Conservation (phyloP, 2,113 vertebrate genomes). For the Notiomystis cincta region DNA sequence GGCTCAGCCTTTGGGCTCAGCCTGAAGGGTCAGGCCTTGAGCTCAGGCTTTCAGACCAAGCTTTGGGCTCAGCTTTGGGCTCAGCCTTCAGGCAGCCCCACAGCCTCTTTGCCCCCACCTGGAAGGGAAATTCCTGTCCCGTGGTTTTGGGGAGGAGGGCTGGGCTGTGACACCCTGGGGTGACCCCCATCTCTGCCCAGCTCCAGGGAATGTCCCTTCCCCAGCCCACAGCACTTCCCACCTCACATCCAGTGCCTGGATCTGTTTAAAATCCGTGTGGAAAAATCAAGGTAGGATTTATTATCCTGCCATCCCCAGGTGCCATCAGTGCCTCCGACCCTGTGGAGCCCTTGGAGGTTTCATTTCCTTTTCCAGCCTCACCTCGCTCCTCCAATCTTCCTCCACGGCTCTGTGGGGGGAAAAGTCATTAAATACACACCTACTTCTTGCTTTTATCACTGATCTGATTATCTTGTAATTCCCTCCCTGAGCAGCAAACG, state of each 20-base stretch:
- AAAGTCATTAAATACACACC: background rate
- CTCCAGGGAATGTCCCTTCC: background rate
- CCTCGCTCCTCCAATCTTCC: background rate
- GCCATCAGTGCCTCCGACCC: background rate
- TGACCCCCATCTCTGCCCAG: too few species aligned
- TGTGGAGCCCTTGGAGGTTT: background rate
- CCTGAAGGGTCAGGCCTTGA: background rate
- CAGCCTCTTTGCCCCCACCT: too few species aligned
- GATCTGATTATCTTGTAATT: slow-evolving; percentile 8
- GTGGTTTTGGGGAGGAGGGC: background rate
- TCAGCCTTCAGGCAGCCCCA: background rate
- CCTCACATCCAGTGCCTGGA: background rate
- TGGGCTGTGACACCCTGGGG: too few species aligned
- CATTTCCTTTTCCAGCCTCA: background rate
- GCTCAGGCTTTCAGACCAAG: background rate
- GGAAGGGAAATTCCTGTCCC: background rate
- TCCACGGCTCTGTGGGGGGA: background rate
- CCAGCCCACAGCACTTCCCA: background rate
- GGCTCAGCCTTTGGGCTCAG: background rate
- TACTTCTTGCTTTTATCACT: background rate
- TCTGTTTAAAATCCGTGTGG: background rate
- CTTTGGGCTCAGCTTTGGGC: background rate
- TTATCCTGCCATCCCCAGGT: background rate
- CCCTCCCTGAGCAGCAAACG: background rate
- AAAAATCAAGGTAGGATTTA: background rate